Base-by-base conservation (phyloP, 2,113 vertebrate species). In the Eleginops maclovinus region DNA sequence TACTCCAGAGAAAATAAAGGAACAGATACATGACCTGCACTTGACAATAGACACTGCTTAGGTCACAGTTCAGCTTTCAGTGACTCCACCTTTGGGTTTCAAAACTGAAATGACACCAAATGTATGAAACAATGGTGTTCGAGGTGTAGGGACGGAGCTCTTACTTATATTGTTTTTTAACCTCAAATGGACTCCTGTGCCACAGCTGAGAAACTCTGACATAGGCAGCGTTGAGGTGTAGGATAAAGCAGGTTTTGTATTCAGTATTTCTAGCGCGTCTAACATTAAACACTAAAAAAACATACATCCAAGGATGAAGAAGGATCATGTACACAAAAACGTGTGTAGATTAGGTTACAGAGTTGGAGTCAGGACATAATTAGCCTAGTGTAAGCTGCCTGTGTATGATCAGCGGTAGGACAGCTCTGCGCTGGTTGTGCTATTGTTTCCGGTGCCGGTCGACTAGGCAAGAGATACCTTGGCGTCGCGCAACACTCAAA, bases 161-260 rank as follows among this genome's bases (percentile, higher is more conserved):
- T 36, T 36, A 36, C 31, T 36, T 36, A 36, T 36, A 36, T 36
- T 36, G 31, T 36, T 36, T 36, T 8, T 36, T 36, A 63, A 47
- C 26, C n/a, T 22, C 28, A 61, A 46, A 68, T 78, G 0, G 28
- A 47, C 36, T 55, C 1, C 8, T 51, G 11, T 22, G 11, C 13
- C 21, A 12, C 28, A 9, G 13, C 22, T 41, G 40, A 13, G 40
- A 55, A 46, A 54, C 43, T 16, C 24, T 19, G 50, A 56, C n/a
- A 24, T 4, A 51, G 14, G 12, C 22, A 9, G 47, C 3, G 1
- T 13, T 51, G 2, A 26, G 44, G 12, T 14, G 9, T 24, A 59
- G 31, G 14, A 59, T 19, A 64, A 40, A 72, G 14, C 21, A 62
- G 26, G 19, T 73, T 72, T 28, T 49, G 22, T 31, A 31, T 31